phyloP scores from a whole-genome alignment of 2,797 vertebrate species.

The Acomys russatus region DNA sequence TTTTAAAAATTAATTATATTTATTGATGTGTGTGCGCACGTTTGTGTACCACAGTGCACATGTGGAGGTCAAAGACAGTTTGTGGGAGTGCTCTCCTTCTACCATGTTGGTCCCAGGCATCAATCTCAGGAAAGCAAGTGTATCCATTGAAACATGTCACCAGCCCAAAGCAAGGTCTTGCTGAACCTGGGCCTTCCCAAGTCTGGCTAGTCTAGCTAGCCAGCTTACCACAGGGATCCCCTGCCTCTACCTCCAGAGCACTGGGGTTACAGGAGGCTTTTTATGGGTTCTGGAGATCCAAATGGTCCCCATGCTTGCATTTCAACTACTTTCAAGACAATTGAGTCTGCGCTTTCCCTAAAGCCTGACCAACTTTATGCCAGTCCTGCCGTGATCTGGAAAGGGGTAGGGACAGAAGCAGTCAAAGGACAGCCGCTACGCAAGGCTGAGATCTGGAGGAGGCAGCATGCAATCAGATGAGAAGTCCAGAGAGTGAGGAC shows the following conservation, averaged over 20 bases:
- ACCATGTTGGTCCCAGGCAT: background rate
- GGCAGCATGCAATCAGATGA: background rate
- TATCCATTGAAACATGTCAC: background rate
- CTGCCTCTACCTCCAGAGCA: background rate
- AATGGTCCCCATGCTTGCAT: background rate
- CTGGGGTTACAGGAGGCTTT: background rate
- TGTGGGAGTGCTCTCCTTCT: background rate
- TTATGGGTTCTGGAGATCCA: background rate
- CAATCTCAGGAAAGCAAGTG: background rate
- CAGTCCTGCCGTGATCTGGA: background rate
- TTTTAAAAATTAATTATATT: background rate
- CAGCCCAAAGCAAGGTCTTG: background rate
- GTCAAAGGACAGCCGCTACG: background rate
- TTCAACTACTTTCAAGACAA: background rate
- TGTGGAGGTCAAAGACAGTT: background rate
- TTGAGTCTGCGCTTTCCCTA: slow-evolving; percentile 50
- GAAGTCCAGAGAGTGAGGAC: background rate
- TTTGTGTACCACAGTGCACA: background rate
- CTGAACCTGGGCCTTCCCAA: background rate
- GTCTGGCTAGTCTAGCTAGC: background rate
- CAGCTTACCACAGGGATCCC: background rate
- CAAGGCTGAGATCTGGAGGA: background rate
- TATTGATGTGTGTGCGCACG: background rate
- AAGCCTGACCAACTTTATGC: background rate
- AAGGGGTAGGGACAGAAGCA: background rate